Evolutionary conservation across 2,888 invertebrate genomes (phyloP).

Genomic region (Entomobrya multifasciata): DNA sequence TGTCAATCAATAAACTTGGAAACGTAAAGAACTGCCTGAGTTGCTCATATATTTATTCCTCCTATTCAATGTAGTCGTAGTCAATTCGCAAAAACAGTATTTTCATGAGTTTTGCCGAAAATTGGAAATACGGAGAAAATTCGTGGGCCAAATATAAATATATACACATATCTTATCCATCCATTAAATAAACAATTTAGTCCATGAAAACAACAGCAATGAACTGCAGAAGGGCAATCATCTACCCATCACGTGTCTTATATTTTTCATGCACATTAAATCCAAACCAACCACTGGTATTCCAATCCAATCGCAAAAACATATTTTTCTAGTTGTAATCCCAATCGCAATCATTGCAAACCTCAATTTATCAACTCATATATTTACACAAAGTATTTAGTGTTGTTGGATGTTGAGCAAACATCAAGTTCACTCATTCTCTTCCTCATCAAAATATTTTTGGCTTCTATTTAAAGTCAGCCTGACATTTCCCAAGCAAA

Average conservation of each 20-base stretch:
- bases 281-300: too few relatives aligned
- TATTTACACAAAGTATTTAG: too few relatives aligned
- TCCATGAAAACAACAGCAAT: neutral
- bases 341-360: neutral
- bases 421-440: conserved; percentile 1
- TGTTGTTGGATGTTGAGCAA: neutral
- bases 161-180: neutral
- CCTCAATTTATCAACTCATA: neutral
- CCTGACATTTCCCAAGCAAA: neutral
- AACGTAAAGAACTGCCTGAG: neutral
- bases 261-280: too few relatives aligned
- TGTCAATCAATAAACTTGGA: neutral
- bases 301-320: too few relatives aligned
- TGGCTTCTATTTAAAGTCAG: neutral
- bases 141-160: neutral
- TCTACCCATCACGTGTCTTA: neutral
- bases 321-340: neutral
- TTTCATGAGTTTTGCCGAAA: neutral
- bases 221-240: neutral
- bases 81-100: too few relatives aligned
- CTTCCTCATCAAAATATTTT: neutral
- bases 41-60: neutral
- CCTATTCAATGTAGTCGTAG: too few relatives aligned
- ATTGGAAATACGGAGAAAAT: too few relatives aligned
- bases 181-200: neutral